These are phyloP conservation scores for Perithous albicinctus DNA, from an alignment of 2,888 invertebrate species.

Conservation along the genomic window DNA sequence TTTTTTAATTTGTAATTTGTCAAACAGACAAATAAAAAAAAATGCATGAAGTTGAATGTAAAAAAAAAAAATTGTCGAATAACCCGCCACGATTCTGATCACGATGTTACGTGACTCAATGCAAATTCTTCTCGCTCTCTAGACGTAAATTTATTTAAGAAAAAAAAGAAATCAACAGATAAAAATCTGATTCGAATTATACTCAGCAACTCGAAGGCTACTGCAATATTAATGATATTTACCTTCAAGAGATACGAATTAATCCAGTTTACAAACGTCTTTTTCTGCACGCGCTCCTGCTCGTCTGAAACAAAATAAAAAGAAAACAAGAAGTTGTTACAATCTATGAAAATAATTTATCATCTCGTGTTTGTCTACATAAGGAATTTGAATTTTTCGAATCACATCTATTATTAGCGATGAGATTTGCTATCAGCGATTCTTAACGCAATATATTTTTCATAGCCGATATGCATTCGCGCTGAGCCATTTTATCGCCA, in stretches of 20 bases:
- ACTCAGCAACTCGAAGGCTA: background rate
- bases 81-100: conserved; percentile 61
- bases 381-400: background rate
- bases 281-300: conserved; percentile 99
- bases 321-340: conserved; percentile 18
- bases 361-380: background rate
- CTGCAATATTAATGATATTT: conserved; percentile 79
- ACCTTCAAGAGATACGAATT: conserved; percentile 98
- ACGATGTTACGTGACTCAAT: conserved; percentile 54
- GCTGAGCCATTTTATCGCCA: conserved; percentile 4
- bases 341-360: background rate
- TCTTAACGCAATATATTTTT: conserved; percentile 23
- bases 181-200: conserved; percentile 16
- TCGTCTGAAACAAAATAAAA: conserved; percentile 94
- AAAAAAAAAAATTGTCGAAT: too few relatives aligned
- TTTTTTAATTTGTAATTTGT: too few relatives aligned
- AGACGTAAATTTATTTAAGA: conserved; percentile 3
- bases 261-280: conserved; percentile 99
- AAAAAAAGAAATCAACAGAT: background rate
- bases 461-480: background rate
- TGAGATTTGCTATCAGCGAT: conserved; percentile 46
- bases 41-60: too few relatives aligned
- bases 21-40: too few relatives aligned
- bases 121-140: conserved; percentile 33
- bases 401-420: conserved; percentile 9